A percentile compares a stretch with the other conserved stretches of the same genome.
Evolutionary conservation across 1,140 invertebrate species (phyloP).

Genomic region (Sminthurides bifidus): DNA sequence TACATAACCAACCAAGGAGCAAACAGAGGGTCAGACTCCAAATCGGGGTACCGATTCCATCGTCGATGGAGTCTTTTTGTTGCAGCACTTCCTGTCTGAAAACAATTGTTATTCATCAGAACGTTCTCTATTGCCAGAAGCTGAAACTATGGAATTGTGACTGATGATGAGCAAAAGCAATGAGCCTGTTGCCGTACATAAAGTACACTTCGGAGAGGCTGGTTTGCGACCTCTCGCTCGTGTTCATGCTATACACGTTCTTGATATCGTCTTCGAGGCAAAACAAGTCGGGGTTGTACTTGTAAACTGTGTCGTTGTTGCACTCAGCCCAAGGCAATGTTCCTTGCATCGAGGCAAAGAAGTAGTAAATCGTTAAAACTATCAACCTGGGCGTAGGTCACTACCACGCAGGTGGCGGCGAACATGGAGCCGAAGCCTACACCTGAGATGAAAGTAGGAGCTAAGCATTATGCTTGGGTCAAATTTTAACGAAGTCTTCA

Average conservation of each 20-base stretch:
- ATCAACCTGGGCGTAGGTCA: neutral
- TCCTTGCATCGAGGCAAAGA: neutral
- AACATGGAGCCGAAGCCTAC: neutral
- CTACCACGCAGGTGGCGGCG: slow-evolving; percentile 10
- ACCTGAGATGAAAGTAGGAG: too few species aligned
- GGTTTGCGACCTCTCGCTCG: neutral
- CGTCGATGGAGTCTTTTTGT: slow-evolving; percentile 51
- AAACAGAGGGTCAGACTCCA: slow-evolving; percentile 64
- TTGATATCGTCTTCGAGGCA: neutral
- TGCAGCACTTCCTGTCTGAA: slow-evolving; percentile 52
- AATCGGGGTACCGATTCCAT: slow-evolving; percentile 59
- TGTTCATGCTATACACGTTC: neutral
- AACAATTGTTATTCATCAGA: slow-evolving; percentile 12
- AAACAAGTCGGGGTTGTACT: neutral
- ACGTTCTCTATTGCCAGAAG: neutral
- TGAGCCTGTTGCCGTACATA: neutral
- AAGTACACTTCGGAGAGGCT: slow-evolving; percentile 9
- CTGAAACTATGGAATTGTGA: neutral
- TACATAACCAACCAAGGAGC: slow-evolving; percentile 58
- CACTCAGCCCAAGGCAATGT: neutral
- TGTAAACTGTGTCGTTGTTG: neutral
- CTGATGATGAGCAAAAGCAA: neutral
- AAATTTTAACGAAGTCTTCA: too few species aligned
- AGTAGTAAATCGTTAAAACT: neutral
- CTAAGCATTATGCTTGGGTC: too few species aligned